These are phyloP conservation scores for Patagioenas fasciata DNA, from an alignment of 2,113 vertebrate species.

Conservation along the genomic window DNA sequence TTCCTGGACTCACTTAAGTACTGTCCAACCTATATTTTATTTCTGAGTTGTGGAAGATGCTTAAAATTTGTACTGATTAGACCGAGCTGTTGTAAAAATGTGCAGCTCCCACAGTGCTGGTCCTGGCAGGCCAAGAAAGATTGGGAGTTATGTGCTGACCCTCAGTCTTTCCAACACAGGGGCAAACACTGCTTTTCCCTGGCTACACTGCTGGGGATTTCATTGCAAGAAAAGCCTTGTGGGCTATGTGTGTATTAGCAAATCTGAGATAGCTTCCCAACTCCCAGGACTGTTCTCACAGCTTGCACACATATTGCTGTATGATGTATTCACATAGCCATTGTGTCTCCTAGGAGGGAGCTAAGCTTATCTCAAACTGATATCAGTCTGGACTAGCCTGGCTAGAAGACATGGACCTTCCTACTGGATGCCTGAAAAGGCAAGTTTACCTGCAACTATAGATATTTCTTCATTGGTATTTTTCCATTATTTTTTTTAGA, in stretches of 20 bases:
- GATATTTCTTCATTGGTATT: not conserved
- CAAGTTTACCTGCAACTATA: not conserved
- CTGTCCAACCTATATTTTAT: not conserved
- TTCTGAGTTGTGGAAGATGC: not conserved
- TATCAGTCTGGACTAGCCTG: not conserved
- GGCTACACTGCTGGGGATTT: not conserved
- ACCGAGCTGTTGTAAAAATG: not conserved
- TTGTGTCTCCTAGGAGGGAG: not conserved
- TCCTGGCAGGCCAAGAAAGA: not conserved
- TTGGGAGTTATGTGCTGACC: not conserved
- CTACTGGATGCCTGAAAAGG: not conserved
- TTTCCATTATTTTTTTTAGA: not conserved
- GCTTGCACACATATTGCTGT: not conserved
- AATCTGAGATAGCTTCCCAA: not conserved
- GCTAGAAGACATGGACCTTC: not conserved
- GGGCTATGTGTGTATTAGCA: not conserved
- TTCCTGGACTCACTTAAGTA: conserved; percentile 8
- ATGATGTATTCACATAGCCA: not conserved
- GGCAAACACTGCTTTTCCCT: not conserved
- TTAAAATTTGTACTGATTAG: not conserved
- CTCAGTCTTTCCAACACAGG: not conserved
- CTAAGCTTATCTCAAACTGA: not conserved
- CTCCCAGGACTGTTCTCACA: not conserved
- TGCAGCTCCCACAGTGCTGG: not conserved
- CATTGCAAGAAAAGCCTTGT: not conserved